Evolutionary conservation across 2,797 vertebrate genomes (phyloP), one percentile per base, ranked within the genome.

Genomic region (Pterois miles): DNA sequence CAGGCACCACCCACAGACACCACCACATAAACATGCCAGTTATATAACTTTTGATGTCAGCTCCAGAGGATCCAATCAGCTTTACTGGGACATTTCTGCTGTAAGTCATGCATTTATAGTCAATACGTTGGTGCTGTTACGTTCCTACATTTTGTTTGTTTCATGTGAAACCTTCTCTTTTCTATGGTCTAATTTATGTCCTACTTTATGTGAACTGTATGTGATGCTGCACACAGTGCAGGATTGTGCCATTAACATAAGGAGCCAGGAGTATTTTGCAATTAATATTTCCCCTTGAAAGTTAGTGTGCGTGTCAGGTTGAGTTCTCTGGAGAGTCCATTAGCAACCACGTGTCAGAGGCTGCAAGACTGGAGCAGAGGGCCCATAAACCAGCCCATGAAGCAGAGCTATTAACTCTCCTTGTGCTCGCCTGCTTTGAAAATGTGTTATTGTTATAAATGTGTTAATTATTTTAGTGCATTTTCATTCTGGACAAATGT

Each of bases 21-120:
- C 31, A 57, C 58, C 69, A 73, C 71, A 81, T 62, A 60, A 53
- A 40, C 74, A 86, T 36, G 31, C 64, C 2, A 65, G 40, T 89
- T 89, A 84, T 64, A 59, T 89, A 90, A 90, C 64, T 56, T 76
- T 63, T 85, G 71, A 81, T 85, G 70, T 82, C 65, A 74, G 71
- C 46, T 67, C 48, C 29, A 68, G 62, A 78, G 27, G 70, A 72
- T 69, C 69, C 67, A 71, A 48, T 67, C 65, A 66, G 54, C 36
- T 71, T 71, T 33, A 68, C 31, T 67, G 75, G 43, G 77, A 82
- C 64, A 59, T 82, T 76, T 34, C 38, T 67, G 14, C 46, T 50
- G 20, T 43, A 72, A 67, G 56, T 63, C 12, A 20, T 54, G 1
- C 8, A 23, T 81, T 76, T 63, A 18, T 54, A 23, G n/a, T 74